A percentile compares a stretch with the other conserved stretches of the same genome.
These are phyloP conservation scores for Drosophila phalerata DNA, from an alignment of 2,888 invertebrate genomes.

Conservation along the genomic window DNA sequence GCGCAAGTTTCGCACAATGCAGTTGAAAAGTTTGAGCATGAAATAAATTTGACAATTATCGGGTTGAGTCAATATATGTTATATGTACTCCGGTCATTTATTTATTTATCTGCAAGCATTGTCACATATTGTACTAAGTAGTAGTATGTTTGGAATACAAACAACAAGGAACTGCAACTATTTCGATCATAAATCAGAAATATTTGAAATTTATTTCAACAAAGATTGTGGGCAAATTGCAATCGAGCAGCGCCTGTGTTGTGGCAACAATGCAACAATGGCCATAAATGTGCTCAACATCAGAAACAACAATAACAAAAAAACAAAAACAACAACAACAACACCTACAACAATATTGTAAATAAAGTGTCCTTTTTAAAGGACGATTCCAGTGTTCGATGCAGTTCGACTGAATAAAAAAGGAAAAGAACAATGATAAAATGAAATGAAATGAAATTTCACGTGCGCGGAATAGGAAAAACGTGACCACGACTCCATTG, in stretches of 20 bases:
- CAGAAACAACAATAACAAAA: constrained; percentile 1
- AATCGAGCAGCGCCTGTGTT: constrained; percentile 27
- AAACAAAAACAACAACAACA: constrained; percentile 5
- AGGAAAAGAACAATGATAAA: constrained; percentile 16
- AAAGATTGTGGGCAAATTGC: constrained; percentile 63
- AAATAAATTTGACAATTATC: constrained; percentile 54
- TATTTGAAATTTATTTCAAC: constrained; percentile 75
- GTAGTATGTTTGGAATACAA: constrained; percentile 3
- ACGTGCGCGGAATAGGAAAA: constrained; percentile 67
- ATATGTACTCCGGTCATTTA: constrained; percentile 32
- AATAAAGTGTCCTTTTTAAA: constrained; percentile 70
- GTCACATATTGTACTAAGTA: constrained; percentile 43
- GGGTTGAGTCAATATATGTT: constrained; percentile 15
- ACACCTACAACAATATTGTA: constrained; percentile 28
- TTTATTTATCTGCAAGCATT: constrained; percentile 46
- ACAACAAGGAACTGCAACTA: constrained; percentile 29
- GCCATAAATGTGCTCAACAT: constrained; percentile 55
- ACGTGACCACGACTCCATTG: constrained; percentile 61
- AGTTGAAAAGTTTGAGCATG: constrained; percentile 18
- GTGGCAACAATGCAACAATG: constrained; percentile 52
- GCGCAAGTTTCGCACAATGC: constrained; percentile 28
- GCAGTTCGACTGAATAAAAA: constrained; percentile 13
- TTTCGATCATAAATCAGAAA: constrained; percentile 70
- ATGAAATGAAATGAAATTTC: constrained; percentile 42
- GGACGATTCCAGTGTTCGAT: constrained; percentile 48